These are phyloP conservation scores for Crotalus viridis DNA, from an alignment of 2,113 vertebrate genomes.

Conservation along the genomic window DNA sequence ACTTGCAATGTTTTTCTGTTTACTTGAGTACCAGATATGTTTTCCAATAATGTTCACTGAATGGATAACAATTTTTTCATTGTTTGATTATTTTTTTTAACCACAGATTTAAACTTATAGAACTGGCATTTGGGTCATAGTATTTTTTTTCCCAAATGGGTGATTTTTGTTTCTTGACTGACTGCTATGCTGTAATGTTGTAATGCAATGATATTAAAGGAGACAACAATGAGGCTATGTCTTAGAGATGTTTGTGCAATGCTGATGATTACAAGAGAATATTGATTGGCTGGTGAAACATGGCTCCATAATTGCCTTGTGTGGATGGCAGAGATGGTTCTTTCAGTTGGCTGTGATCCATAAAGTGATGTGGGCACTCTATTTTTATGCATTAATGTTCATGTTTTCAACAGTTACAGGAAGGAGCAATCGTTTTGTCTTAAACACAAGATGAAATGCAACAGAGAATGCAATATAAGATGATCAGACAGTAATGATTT, in stretches of 20 bases:
- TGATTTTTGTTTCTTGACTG: slow-evolving; percentile 5
- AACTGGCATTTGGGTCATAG: background rate
- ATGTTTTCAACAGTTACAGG: background rate
- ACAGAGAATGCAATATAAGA: background rate
- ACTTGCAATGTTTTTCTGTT: background rate
- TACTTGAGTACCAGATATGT: background rate
- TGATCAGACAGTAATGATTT: background rate
- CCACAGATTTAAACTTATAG: slow-evolving; percentile 9
- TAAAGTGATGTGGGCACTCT: slow-evolving; percentile 10
- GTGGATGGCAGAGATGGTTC: slow-evolving; percentile 30
- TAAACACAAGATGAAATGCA: slow-evolving; percentile 12
- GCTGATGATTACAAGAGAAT: slow-evolving; percentile 60
- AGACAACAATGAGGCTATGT: slow-evolving; percentile 48
- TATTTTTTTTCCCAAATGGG: background rate
- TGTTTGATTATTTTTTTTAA: slow-evolving; percentile 8
- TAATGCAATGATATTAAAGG: slow-evolving; percentile 45
- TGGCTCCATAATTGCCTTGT: slow-evolving; percentile 61
- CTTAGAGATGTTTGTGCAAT: slow-evolving; percentile 44
- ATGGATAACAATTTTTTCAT: slow-evolving; percentile 1
- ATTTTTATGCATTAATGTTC: background rate
- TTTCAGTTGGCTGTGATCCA: slow-evolving; percentile 34
- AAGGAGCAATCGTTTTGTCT: background rate
- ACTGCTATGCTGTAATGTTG: slow-evolving; percentile 29
- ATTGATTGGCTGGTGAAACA: slow-evolving; percentile 58
- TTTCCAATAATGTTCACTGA: background rate